Conservation (phyloP, 2,888 invertebrate species). For the Liopterus haemorrhoidalis region DNA sequence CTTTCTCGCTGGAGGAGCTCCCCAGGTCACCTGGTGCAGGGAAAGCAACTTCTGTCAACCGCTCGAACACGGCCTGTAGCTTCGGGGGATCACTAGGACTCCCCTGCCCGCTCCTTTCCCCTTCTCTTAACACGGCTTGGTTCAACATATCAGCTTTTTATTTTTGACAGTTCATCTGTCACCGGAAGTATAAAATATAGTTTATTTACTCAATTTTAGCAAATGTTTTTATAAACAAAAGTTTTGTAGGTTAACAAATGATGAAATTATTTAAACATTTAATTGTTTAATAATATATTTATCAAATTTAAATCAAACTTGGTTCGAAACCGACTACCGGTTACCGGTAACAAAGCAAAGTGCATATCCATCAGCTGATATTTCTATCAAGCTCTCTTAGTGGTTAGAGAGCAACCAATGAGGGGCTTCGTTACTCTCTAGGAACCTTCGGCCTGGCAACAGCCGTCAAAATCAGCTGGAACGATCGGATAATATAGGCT, state of each 20-base stretch:
- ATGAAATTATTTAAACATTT: no score
- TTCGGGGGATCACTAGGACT: no score
- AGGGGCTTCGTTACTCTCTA: conserved; percentile 10
- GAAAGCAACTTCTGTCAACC: conserved; percentile 5
- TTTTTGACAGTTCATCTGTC: no score
- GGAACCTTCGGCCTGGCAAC: conserved; percentile 18
- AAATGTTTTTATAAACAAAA: no score
- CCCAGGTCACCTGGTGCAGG: conserved; percentile 13
- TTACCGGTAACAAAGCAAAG: conserved; percentile 17
- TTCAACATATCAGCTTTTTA: no score
- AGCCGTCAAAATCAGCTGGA: conserved; percentile 23
- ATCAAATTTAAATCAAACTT: no score
- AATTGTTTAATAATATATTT: no score
- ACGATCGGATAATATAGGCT: conserved; percentile 6
- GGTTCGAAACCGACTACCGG: conserved; percentile 12
- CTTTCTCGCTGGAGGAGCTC: conserved; percentile 8
- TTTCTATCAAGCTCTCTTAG: conserved; percentile 13
- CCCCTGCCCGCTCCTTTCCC: no score
- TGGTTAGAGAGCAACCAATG: conserved; percentile 12
- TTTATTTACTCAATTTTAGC: no score
- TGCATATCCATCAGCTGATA: conserved; percentile 19
- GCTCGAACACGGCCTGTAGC: conserved; percentile 12
- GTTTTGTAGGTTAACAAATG: no score
- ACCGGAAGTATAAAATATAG: no score
- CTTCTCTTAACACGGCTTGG: no score